Evolutionary conservation across 2,888 invertebrate species (phyloP).

Genomic region (Lamellibrachia columna): DNA sequence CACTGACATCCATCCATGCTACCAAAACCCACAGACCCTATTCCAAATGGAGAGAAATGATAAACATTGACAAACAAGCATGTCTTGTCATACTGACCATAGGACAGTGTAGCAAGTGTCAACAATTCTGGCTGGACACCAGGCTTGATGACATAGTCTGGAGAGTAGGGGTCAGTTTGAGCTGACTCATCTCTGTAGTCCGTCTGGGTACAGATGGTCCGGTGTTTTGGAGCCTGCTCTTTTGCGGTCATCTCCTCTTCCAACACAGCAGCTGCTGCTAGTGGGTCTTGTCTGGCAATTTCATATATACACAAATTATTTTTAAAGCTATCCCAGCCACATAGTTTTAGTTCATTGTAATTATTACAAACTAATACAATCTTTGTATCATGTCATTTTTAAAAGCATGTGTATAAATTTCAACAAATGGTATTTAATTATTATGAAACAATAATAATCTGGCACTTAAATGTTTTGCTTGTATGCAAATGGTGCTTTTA

Average conservation of each 20-base stretch:
- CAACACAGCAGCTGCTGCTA: conserved; percentile 45
- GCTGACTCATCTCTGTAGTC: conserved; percentile 79
- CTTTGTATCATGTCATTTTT: too few species aligned
- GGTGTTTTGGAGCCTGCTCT: conserved; percentile 43
- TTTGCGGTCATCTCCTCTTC: not conserved
- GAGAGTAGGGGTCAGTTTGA: conserved; percentile 83
- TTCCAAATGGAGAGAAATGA: not conserved
- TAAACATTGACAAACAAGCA: not conserved
- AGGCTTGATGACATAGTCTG: conserved; percentile 70
- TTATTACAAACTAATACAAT: too few species aligned
- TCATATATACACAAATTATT: not conserved
- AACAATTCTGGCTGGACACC: conserved; percentile 74
- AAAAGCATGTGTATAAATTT: too few species aligned
- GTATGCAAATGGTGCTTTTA: too few species aligned
- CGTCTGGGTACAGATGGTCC: conserved; percentile 72
- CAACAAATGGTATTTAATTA: too few species aligned
- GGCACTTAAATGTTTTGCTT: too few species aligned
- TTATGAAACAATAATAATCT: too few species aligned
- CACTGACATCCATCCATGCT: too few species aligned
- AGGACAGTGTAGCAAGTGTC: conserved; percentile 73
- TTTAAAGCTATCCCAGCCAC: not conserved
- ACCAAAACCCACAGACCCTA: not conserved
- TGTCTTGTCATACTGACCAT: conserved; percentile 68
- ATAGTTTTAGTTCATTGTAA: too few species aligned
- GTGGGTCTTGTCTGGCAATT: conserved; percentile 55